A percentile compares a stretch with the other conserved stretches of the same genome.
These are phyloP conservation scores for Papilio aristodemus DNA, from an alignment of 1,140 invertebrate genomes.

Conservation along the genomic window DNA sequence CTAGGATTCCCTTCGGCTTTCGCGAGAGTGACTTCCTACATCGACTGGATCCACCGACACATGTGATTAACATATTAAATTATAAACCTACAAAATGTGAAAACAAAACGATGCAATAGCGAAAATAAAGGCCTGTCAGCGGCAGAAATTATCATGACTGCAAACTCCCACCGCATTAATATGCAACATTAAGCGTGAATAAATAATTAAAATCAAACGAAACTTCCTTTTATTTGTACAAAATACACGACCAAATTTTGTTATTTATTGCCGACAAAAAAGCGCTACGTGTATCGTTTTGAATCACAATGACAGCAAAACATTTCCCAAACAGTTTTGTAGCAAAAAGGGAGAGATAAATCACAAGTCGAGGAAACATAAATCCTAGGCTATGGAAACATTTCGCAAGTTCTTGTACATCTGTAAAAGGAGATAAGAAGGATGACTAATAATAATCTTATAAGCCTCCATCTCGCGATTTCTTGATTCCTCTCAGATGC, in stretches of 20 bases:
- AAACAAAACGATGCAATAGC: neutral
- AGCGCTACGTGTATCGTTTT: constrained; percentile 12
- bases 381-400: constrained; percentile 20
- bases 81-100: neutral
- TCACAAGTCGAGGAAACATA: constrained; percentile 30
- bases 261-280: constrained; percentile 30
- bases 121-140: neutral
- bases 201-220: constrained; percentile 16
- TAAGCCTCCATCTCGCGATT: too few relatives aligned
- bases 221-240: neutral
- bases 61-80: constrained; percentile 34
- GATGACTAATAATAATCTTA: neutral
- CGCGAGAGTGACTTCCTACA: constrained; percentile 48
- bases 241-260: constrained; percentile 1
- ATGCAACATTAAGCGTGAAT: constrained; percentile 3
- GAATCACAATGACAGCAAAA: constrained; percentile 31
- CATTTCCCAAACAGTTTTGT: constrained; percentile 24
- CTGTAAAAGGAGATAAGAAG: constrained; percentile 1
- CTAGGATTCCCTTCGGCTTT: constrained; percentile 56
- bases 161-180: constrained; percentile 14
- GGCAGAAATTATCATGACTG: constrained; percentile 6
- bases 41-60: constrained; percentile 49
- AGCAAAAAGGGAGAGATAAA: constrained; percentile 25
- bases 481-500: too few relatives aligned
- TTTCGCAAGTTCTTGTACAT: constrained; percentile 24